Conservation (phyloP, 1,140 invertebrate genomes). For the Brachystomella parvula region DNA sequence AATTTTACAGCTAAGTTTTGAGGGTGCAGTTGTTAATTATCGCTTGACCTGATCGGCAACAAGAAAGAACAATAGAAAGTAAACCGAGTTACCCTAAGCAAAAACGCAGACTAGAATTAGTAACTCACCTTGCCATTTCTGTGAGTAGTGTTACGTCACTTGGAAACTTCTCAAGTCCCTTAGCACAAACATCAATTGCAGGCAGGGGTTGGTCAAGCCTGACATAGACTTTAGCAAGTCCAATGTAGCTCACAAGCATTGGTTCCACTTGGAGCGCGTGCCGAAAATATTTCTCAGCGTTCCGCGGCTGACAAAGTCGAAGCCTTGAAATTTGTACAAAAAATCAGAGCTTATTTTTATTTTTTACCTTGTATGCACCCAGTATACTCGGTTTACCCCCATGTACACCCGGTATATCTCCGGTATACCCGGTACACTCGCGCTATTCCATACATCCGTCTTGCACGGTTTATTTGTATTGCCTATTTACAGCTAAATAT, state of each 20-base stretch:
- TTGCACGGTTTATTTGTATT: no score
- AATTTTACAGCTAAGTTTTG: no score
- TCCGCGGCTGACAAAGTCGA: conserved; percentile 73
- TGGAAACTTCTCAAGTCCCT: conserved; percentile 74
- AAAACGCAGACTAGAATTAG: no score
- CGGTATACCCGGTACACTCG: no score
- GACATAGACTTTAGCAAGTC: conserved; percentile 66
- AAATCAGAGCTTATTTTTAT: neutral
- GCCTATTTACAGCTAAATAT: no score
- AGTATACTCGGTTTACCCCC: no score
- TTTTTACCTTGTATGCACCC: conserved; percentile 66
- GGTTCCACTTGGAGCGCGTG: conserved; percentile 70
- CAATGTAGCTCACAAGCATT: conserved; percentile 62
- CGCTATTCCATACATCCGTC: no score
- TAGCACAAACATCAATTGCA: conserved; percentile 74
- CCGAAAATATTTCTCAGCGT: conserved; percentile 84
- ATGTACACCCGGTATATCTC: no score
- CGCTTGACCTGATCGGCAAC: no score
- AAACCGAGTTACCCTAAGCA: neutral
- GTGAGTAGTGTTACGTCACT: conserved; percentile 73
- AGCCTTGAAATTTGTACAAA: conserved; percentile 62
- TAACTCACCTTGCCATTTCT: conserved; percentile 70
- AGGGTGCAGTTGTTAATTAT: no score
- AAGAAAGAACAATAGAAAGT: no score
- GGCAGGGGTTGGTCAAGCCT: conserved; percentile 85